Percentiles rank a stretch among this genome's conserved stretches.
phyloP scores from a whole-genome alignment of 1,140 invertebrate species.

The Dinothrombium tinctorium region DNA sequence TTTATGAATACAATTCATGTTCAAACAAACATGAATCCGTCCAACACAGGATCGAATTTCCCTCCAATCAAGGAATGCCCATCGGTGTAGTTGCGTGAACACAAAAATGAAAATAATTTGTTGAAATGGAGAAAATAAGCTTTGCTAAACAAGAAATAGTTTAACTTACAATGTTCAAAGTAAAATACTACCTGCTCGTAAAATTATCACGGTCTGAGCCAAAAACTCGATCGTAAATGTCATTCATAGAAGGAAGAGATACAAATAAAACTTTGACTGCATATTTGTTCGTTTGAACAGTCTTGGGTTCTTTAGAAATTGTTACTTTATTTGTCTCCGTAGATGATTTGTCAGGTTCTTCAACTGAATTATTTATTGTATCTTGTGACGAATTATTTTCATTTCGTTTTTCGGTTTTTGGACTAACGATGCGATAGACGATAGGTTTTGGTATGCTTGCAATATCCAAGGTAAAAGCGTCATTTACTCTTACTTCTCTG shows the following conservation, averaged over 20 bases:
- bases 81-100: constrained; percentile 4
- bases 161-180: no score
- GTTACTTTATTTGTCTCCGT: not conserved
- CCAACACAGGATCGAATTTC: constrained; percentile 6
- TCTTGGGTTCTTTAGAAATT: not conserved
- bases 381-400: not conserved
- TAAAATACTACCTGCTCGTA: no score
- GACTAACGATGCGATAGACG: constrained; percentile 2
- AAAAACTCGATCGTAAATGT: constrained; percentile 9
- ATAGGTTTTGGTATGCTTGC: constrained; percentile 8
- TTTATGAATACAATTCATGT: not conserved
- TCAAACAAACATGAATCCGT: constrained; percentile 4
- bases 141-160: constrained; percentile 3
- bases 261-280: constrained; percentile 10
- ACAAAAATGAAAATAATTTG: constrained; percentile 8
- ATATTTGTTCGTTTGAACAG: constrained; percentile 3
- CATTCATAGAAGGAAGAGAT: constrained; percentile 5
- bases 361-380: not conserved
- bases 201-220: constrained; percentile 5
- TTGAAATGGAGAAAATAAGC: constrained; percentile 5
- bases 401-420: constrained; percentile 1
- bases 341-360: not conserved
- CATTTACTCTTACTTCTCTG: constrained; percentile 8
- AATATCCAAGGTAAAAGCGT: constrained; percentile 1
- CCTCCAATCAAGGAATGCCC: constrained; percentile 11